These are phyloP conservation scores for Eumeta japonica DNA, from an alignment of 1,140 invertebrate species.

Conservation along the genomic window DNA sequence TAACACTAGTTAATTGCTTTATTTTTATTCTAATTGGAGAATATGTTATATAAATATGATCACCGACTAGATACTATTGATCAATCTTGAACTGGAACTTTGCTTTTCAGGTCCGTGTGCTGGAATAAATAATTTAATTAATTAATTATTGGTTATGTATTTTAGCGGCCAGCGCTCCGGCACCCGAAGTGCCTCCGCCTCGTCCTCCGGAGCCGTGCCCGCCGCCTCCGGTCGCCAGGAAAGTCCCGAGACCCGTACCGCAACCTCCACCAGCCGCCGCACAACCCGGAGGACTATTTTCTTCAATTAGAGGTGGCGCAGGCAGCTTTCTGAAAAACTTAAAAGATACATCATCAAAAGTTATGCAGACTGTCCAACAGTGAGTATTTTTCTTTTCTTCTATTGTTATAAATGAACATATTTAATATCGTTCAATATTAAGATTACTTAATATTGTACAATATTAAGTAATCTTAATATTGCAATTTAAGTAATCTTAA, in stretches of 20 bases:
- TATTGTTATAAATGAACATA: slow-evolving; percentile 1
- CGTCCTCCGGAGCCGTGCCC: slow-evolving; percentile 30
- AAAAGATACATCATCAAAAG: slow-evolving; percentile 93
- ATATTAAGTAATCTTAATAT: too few species aligned
- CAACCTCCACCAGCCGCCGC: slow-evolving; percentile 40
- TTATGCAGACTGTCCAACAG: slow-evolving; percentile 95
- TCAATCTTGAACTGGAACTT: too few species aligned
- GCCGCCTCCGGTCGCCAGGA: slow-evolving; percentile 30
- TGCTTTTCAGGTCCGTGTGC: too few species aligned
- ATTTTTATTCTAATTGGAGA: not conserved
- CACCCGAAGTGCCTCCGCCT: slow-evolving; percentile 27
- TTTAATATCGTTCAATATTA: too few species aligned
- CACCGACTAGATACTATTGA: too few species aligned
- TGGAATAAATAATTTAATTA: too few species aligned
- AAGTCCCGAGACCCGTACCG: slow-evolving; percentile 25
- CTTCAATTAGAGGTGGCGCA: slow-evolving; percentile 78
- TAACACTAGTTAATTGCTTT: not conserved
- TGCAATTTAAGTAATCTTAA: too few species aligned
- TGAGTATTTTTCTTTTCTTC: slow-evolving; percentile 53
- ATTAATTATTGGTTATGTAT: too few species aligned
- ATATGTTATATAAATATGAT: not conserved
- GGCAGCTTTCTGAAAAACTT: slow-evolving; percentile 89
- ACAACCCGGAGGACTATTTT: slow-evolving; percentile 68
- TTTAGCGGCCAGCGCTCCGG: slow-evolving; percentile 17
- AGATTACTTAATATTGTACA: too few species aligned